These are phyloP conservation scores for Periphyllus acericola DNA, from an alignment of 2,888 invertebrate species.

Conservation along the genomic window DNA sequence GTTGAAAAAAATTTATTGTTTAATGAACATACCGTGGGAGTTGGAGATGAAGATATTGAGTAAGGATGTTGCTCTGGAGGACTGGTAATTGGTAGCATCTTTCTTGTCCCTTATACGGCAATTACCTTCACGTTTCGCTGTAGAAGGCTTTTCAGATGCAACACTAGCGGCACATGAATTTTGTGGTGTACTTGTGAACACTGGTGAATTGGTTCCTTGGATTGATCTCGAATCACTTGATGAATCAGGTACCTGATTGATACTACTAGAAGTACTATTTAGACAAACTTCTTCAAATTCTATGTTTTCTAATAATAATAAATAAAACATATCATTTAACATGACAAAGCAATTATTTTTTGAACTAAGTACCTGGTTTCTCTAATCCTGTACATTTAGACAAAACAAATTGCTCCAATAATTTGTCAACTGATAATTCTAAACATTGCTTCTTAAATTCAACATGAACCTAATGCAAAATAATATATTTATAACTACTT, in stretches of 20 bases:
- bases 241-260: constrained; percentile 46
- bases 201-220: constrained; percentile 56
- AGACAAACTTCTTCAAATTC: constrained; percentile 62
- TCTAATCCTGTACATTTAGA: constrained; percentile 93
- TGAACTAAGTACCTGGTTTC: constrained; percentile 83
- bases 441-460: constrained; percentile 92
- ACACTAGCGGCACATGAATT: constrained; percentile 42
- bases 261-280: constrained; percentile 47
- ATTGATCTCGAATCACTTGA: constrained; percentile 66
- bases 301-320: constrained; percentile 61
- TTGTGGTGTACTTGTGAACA: constrained; percentile 17
- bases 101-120: constrained; percentile 66
- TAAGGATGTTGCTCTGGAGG: constrained; percentile 92
- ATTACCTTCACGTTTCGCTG: constrained; percentile 76
- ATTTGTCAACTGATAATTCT: constrained; percentile 90
- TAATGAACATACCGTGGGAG: constrained; percentile 80
- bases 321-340: constrained; percentile 53
- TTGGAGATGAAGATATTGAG: constrained; percentile 95
- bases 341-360: neutral
- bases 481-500: neutral
- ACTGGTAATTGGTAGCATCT: constrained; percentile 73
- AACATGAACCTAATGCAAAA: constrained; percentile 77
- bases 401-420: constrained; percentile 90
- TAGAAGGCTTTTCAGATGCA: constrained; percentile 65
- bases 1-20: constrained; percentile 54